Evolutionary conservation across 2,888 invertebrate genomes (phyloP).

Genomic region (Drosophila nr. perissopoda): DNA sequence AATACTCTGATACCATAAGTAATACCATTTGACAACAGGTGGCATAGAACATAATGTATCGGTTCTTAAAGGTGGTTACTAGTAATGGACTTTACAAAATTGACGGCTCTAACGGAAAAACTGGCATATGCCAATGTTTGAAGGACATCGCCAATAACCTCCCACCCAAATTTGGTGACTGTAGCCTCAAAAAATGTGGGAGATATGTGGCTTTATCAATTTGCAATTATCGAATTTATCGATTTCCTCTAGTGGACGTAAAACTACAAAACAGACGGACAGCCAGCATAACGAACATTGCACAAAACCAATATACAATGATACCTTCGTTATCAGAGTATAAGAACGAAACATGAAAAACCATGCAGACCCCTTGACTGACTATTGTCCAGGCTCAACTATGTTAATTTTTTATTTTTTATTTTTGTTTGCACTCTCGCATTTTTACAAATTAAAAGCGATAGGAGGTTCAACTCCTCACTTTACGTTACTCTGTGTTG

Average conservation of each 20-base stretch:
- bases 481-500: slow-evolving; percentile 12
- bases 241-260: background rate
- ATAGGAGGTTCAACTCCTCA: slow-evolving; percentile 30
- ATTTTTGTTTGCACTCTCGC: slow-evolving; percentile 16
- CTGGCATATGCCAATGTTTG: background rate
- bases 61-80: background rate
- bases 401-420: slow-evolving; percentile 21
- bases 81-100: background rate
- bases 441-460: slow-evolving; percentile 66
- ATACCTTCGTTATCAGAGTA: background rate
- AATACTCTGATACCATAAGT: background rate
- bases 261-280: background rate
- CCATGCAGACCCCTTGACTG: slow-evolving; percentile 13
- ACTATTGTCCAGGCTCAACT: slow-evolving; percentile 24
- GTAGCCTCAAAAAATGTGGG: background rate
- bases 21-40: background rate
- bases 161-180: background rate
- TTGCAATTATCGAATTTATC: background rate
- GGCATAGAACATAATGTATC: background rate
- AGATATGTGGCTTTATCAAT: background rate
- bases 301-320: background rate
- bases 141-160: background rate
- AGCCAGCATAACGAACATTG: background rate
- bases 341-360: slow-evolving; percentile 3
- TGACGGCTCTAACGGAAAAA: background rate